Evolutionary conservation across 92 coral and sea anemone species (phyloP).

Genomic region (Pocillopora grandis): DNA sequence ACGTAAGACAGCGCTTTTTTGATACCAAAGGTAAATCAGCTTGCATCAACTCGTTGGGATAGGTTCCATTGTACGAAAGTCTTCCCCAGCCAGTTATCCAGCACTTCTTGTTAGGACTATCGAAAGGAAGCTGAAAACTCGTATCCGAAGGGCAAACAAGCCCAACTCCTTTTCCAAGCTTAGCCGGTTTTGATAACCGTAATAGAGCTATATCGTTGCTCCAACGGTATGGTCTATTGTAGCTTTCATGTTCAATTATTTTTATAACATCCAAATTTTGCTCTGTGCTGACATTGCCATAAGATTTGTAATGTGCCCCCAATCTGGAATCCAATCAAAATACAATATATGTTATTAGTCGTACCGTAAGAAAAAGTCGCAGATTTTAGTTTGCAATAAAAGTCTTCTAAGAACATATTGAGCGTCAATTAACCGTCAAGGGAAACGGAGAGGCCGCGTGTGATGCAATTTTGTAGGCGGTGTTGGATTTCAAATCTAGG

Average conservation of each 20-base stretch:
- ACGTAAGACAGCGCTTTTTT: neutral
- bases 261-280: slow-evolving; percentile 12
- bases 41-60: slow-evolving; percentile 21
- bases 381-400: too few species aligned
- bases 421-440: too few species aligned
- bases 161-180: slow-evolving; percentile 29
- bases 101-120: slow-evolving; percentile 12
- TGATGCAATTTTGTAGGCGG: too few species aligned
- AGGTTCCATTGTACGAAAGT: neutral
- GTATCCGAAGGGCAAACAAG: slow-evolving; percentile 21
- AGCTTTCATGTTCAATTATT: slow-evolving; percentile 15
- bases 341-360: too few species aligned
- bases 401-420: too few species aligned
- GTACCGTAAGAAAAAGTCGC: too few species aligned
- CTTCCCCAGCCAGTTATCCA: slow-evolving; percentile 42
- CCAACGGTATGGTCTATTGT: neutral
- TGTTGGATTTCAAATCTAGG: too few species aligned
- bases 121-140: slow-evolving; percentile 18
- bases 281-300: slow-evolving; percentile 20
- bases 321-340: slow-evolving; percentile 1
- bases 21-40: slow-evolving; percentile 19
- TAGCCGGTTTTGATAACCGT: slow-evolving; percentile 12
- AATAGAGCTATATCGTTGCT: slow-evolving; percentile 27
- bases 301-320: slow-evolving; percentile 33
- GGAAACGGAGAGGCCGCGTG: too few species aligned